Evolutionary conservation across 2,113 vertebrate genomes (phyloP).

Genomic region (Plecturocebus donacophilus): DNA sequence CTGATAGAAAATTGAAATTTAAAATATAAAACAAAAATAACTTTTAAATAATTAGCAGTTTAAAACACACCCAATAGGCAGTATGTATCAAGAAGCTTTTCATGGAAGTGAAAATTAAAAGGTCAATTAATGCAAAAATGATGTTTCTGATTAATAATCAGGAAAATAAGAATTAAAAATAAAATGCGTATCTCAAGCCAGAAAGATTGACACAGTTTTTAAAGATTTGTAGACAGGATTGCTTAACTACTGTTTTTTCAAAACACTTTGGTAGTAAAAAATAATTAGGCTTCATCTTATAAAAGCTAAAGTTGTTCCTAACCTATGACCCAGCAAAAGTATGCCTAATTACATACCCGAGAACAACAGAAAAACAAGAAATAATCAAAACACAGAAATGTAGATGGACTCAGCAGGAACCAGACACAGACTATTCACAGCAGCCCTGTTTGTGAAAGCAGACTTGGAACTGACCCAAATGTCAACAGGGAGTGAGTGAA

Average conservation of each 20-base stretch:
- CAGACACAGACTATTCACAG: fast-evolving
- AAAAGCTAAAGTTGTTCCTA: background rate
- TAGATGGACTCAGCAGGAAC: background rate
- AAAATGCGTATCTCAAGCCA: background rate
- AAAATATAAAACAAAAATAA: background rate
- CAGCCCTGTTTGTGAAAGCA: fast-evolving
- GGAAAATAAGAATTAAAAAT: background rate
- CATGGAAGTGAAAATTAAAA: fast-evolving
- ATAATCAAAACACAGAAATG: background rate
- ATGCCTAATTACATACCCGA: fast-evolving
- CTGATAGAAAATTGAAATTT: background rate
- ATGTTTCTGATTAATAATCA: fast-evolving
- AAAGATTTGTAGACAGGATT: background rate
- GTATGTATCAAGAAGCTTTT: fast-evolving
- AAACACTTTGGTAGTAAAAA: background rate
- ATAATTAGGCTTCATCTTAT: background rate
- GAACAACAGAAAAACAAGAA: background rate
- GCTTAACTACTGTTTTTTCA: background rate
- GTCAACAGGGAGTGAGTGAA: fast-evolving
- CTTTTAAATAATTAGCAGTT: background rate
- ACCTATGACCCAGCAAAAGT: background rate
- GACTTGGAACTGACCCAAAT: background rate
- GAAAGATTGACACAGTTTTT: background rate
- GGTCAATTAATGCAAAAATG: fast-evolving
- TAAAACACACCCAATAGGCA: fast-evolving